Percentiles rank a stretch among this genome's conserved stretches.
These are phyloP conservation scores for Tricholaema leucomelas DNA, from an alignment of 2,113 vertebrate species.

Conservation along the genomic window DNA sequence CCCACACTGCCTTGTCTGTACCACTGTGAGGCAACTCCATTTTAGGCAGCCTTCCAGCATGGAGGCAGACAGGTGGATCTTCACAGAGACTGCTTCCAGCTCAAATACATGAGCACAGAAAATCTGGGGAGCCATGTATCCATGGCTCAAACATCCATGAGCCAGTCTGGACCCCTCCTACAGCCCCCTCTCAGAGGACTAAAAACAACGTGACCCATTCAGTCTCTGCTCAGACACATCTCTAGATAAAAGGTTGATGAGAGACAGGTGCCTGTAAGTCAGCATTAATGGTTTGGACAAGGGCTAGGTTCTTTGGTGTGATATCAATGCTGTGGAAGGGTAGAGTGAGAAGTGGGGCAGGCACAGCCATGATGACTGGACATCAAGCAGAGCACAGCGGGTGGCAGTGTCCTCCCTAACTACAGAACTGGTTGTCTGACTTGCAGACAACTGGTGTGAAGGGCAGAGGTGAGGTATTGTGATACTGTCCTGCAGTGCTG, in stretches of 20 bases:
- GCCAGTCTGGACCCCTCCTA: not conserved
- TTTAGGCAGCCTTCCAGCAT: not conserved
- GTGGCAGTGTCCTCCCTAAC: not conserved
- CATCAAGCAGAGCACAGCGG: not conserved
- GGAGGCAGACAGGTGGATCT: not conserved
- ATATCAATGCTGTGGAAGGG: not conserved
- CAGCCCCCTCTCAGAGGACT: not conserved
- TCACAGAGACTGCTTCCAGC: not conserved
- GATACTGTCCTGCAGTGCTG: not conserved
- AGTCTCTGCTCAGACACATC: not conserved
- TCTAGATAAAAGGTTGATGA: not conserved
- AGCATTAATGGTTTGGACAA: not conserved
- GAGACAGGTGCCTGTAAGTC: not conserved
- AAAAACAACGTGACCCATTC: not conserved
- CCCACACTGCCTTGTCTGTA: not conserved
- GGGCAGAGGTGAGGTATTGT: not conserved
- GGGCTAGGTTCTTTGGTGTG: not conserved
- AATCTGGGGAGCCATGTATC: not conserved
- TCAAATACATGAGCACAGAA: not conserved
- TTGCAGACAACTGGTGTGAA: not conserved
- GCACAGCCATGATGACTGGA: not conserved
- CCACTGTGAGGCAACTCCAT: not conserved
- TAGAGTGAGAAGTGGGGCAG: not conserved
- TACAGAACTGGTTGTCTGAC: not conserved
- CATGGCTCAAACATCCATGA: accelerated